A percentile compares a stretch with the other conserved stretches of the same genome.
Evolutionary conservation across 2,797 vertebrate genomes (phyloP).

Genomic region (Monodelphis domestica): DNA sequence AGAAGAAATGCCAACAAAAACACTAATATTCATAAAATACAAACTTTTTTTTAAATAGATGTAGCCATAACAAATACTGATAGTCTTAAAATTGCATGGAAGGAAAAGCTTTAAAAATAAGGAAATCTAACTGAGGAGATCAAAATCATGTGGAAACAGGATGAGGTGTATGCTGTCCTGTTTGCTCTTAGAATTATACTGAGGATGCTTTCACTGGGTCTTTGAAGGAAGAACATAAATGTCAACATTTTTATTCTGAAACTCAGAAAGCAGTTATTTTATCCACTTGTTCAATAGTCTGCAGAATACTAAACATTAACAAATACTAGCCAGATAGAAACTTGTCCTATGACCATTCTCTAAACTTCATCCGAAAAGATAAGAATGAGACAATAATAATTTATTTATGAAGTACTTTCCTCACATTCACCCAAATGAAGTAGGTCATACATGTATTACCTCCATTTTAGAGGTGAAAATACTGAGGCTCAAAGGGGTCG

Average conservation of each 20-base stretch:
- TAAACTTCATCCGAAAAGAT: neutral
- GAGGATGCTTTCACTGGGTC: neutral
- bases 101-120: neutral
- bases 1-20: neutral
- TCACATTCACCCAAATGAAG: neutral
- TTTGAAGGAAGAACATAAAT: neutral
- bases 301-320: neutral
- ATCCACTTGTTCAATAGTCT: neutral
- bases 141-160: neutral
- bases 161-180: neutral
- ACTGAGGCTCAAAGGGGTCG: neutral
- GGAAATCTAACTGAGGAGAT: neutral
- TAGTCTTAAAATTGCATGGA: neutral
- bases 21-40: neutral
- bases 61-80: neutral
- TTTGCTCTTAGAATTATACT: neutral
- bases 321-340: neutral
- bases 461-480: neutral
- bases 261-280: neutral
- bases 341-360: neutral
- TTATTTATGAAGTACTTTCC: neutral
- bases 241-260: neutral
- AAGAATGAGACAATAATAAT: neutral
- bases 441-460: neutral
- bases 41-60: neutral